Percentiles rank a stretch among this genome's conserved stretches.
These are phyloP conservation scores for Oligia latruncula DNA, from an alignment of 2,888 invertebrate genomes.

Conservation along the genomic window DNA sequence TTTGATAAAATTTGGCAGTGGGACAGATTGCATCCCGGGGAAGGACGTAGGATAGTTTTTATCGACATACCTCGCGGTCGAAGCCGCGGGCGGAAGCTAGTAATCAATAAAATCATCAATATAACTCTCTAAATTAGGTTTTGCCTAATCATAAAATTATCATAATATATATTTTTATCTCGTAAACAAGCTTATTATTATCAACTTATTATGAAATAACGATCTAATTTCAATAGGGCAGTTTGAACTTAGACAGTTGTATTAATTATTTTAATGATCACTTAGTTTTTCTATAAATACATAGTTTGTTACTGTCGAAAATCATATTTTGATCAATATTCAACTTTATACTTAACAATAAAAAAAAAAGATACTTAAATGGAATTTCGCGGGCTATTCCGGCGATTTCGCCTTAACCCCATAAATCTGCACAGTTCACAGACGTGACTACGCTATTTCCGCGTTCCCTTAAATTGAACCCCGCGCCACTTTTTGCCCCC, in stretches of 20 bases:
- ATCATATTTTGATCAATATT: not conserved
- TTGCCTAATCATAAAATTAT: too few relatives aligned
- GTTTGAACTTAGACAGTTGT: not conserved
- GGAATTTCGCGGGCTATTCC: not conserved
- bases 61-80: too few relatives aligned
- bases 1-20: too few relatives aligned
- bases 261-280: not conserved
- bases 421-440: conserved; percentile 66
- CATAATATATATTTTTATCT: too few relatives aligned
- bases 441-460: conserved; percentile 68
- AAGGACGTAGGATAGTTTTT: too few relatives aligned
- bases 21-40: too few relatives aligned
- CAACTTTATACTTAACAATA: not conserved
- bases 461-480: conserved; percentile 67
- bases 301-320: not conserved
- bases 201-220: too few relatives aligned
- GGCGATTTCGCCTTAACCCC: conserved; percentile 38
- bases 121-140: too few relatives aligned
- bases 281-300: not conserved
- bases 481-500: conserved; percentile 59
- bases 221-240: too few relatives aligned
- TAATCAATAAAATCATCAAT: too few relatives aligned
- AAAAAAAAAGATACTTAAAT: not conserved
- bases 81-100: too few relatives aligned
- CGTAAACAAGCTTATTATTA: too few relatives aligned